Evolutionary conservation across 2,888 invertebrate genomes (phyloP).

Genomic region (Drosophila anomelani): DNA sequence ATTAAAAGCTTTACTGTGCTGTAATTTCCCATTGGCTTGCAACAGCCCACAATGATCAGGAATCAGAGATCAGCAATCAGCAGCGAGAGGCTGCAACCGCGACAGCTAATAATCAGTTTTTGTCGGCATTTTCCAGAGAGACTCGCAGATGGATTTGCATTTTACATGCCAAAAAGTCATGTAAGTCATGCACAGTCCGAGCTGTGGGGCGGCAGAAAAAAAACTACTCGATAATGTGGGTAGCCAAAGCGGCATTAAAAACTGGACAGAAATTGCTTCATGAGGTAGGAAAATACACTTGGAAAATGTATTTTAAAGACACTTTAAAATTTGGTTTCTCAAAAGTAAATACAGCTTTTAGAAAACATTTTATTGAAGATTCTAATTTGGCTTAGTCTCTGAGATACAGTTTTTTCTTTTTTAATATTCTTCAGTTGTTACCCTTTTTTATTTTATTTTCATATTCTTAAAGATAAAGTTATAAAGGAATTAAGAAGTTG

Average conservation of each 20-base stretch:
- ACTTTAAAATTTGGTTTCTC: too few species aligned
- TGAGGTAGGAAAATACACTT: neutral
- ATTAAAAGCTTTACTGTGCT: slow-evolving; percentile 21
- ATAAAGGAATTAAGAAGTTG: neutral
- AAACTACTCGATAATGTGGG: slow-evolving; percentile 31
- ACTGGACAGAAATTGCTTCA: slow-evolving; percentile 51
- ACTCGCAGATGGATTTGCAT: slow-evolving; percentile 62
- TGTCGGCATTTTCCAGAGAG: slow-evolving; percentile 34
- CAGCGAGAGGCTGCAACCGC: slow-evolving; percentile 11
- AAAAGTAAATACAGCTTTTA: too few species aligned
- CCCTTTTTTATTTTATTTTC: neutral
- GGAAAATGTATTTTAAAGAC: neutral
- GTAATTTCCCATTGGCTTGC: neutral
- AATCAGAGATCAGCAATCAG: slow-evolving; percentile 27
- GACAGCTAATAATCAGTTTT: slow-evolving; percentile 35
- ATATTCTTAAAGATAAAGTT: neutral
- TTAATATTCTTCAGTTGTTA: too few species aligned
- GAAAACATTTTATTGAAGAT: neutral
- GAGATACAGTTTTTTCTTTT: too few species aligned
- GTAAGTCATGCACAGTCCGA: slow-evolving; percentile 58
- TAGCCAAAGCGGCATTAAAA: slow-evolving; percentile 19
- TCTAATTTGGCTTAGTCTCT: neutral
- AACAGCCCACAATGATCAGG: slow-evolving; percentile 32
- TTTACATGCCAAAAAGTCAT: slow-evolving; percentile 68
- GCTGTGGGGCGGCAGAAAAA: slow-evolving; percentile 11